Evolutionary conservation across 2,888 invertebrate species (phyloP), one percentile per base, ranked within the genome.

Genomic region (Empis livida): DNA sequence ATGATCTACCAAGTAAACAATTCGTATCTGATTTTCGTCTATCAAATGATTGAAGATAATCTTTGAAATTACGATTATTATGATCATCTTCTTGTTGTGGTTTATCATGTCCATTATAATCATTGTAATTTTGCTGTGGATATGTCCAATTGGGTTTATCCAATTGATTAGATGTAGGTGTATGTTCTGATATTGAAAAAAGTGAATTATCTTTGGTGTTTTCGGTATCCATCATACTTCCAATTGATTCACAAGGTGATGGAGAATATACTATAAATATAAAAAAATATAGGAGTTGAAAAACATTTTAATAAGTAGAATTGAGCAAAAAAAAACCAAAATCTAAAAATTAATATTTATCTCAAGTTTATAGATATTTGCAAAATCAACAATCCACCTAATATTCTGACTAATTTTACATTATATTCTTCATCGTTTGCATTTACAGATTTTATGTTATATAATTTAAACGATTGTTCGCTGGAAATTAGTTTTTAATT

Each of bases 1-100:
- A 72, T 54, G 61, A 64, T 10, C 62, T 56, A 1, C 72, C 70
- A 45, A 83, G 64, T 55, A 84, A 72, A 57, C 78, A 82, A 9
- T 79, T 79, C 57, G 86, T 84, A 59, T 89, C 88, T 1, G 88
- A 88, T 3, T 87, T 84, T 57, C 87, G 73, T 48, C 88, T 73
- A 60, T 83, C 84, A 43, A 82, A 77, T 40, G 71, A 67, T 41
- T 73, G 69, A 48, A 71, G 56, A 51, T 71, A 70, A 43, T 65
- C 65, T 51, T 67, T 61, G 55, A 69, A 59, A 48, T 61, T 61
- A 49, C 61, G 58, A 23, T 47, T 42, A 44, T 50, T 56, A 51
- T 61, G 59, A 13, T 61, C 57, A 5, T 52, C 50, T 16, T 51
- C 47, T 5, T 50, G 46, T 8, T 43, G 37, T 6, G 47, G 43